Evolutionary conservation across 1,140 invertebrate species (phyloP).

Genomic region (Paraescarpia echinospica): DNA sequence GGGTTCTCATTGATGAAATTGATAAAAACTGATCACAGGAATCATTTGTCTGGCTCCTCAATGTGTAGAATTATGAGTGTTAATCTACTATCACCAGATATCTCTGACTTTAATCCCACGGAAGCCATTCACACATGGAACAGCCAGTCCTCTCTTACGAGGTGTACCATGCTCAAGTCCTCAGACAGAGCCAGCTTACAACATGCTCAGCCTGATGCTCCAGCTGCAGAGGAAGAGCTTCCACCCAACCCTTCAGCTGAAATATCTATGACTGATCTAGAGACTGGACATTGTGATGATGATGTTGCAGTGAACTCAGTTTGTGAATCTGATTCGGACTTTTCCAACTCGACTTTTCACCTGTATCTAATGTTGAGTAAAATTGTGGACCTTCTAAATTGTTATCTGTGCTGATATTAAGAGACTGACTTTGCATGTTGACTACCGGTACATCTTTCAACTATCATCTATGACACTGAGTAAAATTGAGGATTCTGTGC

Average conservation of each 20-base stretch:
- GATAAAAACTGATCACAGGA: too few relatives aligned
- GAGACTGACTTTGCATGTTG: constrained; percentile 6
- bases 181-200: constrained; percentile 8
- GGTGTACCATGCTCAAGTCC: constrained; percentile 2
- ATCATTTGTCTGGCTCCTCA: too few relatives aligned
- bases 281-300: constrained; percentile 13
- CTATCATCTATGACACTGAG: not conserved
- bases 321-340: not conserved
- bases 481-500: not conserved
- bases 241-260: constrained; percentile 8
- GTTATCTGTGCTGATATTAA: not conserved
- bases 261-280: not conserved
- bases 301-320: constrained; percentile 5
- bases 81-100: too few relatives aligned
- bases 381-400: constrained; percentile 16
- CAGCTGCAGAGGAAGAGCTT: constrained; percentile 9
- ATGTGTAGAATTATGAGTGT: too few relatives aligned
- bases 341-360: not conserved
- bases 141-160: not conserved
- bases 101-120: too few relatives aligned
- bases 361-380: constrained; percentile 1
- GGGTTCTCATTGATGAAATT: too few relatives aligned
- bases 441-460: constrained; percentile 11
- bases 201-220: not conserved
- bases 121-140: constrained; percentile 3